Evolutionary conservation across 2,888 invertebrate species (phyloP), one percentile per base, ranked within the genome.

Genomic region (Brachylomia viminalis): DNA sequence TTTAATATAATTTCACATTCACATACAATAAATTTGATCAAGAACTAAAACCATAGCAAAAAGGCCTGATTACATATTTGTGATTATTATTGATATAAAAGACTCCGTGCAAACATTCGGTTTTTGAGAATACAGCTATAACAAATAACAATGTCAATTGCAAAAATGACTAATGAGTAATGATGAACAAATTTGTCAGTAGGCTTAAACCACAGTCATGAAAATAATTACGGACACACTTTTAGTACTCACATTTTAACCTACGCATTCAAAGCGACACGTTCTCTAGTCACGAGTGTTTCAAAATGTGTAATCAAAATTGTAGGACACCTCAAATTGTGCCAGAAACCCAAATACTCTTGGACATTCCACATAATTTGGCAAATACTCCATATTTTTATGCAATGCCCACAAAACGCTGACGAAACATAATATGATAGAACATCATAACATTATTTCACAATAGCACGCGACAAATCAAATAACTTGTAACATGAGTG

Each of bases 301-400:
- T 42, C 56, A 74, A 74, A 66, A 80, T 80, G 27, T 33, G 42
- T 47, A 38, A 66, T 73, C 5, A 67, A 75, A 80, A 59, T 79
- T 62, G 27, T 73, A 56, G 75, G 56, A 80, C 59, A 54, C 17
- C 61, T 61, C 20, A 49, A 62, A 67, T 61, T 23, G n/a, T 64
- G 61, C 54, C 27, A 73, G 56, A 62, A 75, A 64, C 61, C 66
- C 1, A 33, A 52, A 75, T 67, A 72, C 20, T 49, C n/a, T 15
- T 20, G 6, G 23, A 33, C 5, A 49, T 52, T 1, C 38, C 17
- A 75, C 15, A 42, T 75, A 58, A 54, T 68, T 61, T 38, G n/a
- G 8, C 1, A 42, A 67, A 65, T 68, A 56, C 33, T 47, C 0
- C 20, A 75, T 61, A 47, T 45, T 67, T 64, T 45, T 52, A 64